A percentile compares a stretch with the other conserved stretches of the same genome.
These are phyloP conservation scores for Calameuta idolon DNA, from an alignment of 2,888 invertebrate genomes.

Conservation along the genomic window DNA sequence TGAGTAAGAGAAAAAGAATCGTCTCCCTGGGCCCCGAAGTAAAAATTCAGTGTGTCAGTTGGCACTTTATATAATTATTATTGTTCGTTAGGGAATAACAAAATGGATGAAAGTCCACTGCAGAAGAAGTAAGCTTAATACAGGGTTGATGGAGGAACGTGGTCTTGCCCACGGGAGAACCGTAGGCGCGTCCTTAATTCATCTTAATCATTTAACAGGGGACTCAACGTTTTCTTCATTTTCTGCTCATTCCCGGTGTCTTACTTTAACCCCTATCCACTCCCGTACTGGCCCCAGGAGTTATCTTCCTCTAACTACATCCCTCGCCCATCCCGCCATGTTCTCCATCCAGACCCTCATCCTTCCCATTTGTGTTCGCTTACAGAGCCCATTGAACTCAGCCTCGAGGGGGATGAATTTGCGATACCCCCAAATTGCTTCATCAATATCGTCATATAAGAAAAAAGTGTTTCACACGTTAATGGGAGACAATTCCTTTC, in stretches of 20 bases:
- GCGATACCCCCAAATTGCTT: background rate
- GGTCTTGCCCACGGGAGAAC: too few species aligned
- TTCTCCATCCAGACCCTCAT: too few species aligned
- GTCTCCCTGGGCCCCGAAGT: too few species aligned
- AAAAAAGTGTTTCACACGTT: background rate
- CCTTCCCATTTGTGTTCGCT: conserved; percentile 20
- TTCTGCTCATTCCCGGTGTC: conserved; percentile 5
- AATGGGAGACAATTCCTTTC: background rate
- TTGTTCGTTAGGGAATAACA: background rate
- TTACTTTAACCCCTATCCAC: too few species aligned
- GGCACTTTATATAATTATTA: background rate
- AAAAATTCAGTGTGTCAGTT: too few species aligned
- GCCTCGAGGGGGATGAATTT: conserved; percentile 6
- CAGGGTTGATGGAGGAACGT: too few species aligned
- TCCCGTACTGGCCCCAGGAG: too few species aligned
- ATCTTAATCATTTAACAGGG: conserved; percentile 25
- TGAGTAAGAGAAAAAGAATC: too few species aligned
- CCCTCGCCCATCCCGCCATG: background rate
- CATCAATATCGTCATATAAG: background rate
- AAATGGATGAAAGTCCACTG: too few species aligned
- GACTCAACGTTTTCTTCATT: background rate
- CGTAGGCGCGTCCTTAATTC: conserved; percentile 28
- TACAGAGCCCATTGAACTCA: conserved; percentile 22
- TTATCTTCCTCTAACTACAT: background rate
- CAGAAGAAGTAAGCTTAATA: too few species aligned